These are phyloP conservation scores for Rhabdomys dilectus DNA, from an alignment of 2,113 vertebrate species.

Conservation along the genomic window DNA sequence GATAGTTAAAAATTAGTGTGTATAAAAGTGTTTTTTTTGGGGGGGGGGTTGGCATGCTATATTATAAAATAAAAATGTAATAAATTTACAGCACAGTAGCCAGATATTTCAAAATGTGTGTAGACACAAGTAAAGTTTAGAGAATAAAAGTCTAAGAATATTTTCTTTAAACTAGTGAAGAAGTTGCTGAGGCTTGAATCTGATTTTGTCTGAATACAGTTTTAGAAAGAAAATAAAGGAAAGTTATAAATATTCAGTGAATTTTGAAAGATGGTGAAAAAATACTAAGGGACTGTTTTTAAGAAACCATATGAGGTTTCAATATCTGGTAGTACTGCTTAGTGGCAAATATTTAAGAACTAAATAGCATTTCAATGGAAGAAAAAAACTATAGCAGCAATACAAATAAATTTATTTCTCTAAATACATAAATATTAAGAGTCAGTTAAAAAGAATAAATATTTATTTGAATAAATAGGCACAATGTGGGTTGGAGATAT, in stretches of 20 bases:
- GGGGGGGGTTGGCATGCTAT: background rate
- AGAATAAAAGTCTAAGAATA: background rate
- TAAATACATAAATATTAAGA: background rate
- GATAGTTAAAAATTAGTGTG: background rate
- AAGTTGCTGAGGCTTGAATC: background rate
- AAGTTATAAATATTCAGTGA: background rate
- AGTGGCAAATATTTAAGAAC: background rate
- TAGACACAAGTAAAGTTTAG: background rate
- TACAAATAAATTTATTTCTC: background rate
- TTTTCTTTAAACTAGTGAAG: slow-evolving; percentile 1
- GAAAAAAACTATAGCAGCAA: background rate
- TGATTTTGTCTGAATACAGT: slow-evolving; percentile 23
- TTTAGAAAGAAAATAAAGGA: background rate
- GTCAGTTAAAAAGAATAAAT: slow-evolving; percentile 24
- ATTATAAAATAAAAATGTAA: background rate
- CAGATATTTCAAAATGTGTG: background rate
- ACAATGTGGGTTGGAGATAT: background rate
- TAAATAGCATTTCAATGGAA: background rate
- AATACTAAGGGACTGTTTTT: background rate
- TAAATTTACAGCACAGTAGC: background rate
- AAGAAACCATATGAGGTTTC: background rate
- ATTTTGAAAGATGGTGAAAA: background rate
- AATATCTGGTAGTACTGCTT: background rate
- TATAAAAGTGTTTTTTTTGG: background rate
- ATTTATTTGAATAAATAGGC: slow-evolving; percentile 30